Evolutionary conservation across 2,888 invertebrate species (phyloP).

Genomic region (Pachydiplax longipennis): DNA sequence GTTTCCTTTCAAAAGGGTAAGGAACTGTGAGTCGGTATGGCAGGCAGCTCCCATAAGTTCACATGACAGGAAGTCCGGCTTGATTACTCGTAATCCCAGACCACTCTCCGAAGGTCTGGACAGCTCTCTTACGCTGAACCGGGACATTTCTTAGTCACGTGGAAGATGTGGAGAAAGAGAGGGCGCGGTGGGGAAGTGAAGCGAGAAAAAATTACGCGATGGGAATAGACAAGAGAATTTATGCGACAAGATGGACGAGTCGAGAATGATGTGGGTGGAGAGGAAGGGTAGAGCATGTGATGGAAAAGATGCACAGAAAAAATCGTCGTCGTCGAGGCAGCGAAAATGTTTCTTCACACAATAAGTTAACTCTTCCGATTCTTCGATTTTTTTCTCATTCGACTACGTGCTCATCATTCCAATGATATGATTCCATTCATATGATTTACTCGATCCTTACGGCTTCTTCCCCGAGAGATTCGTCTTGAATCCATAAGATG

Average conservation of each 20-base stretch:
- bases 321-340: background rate
- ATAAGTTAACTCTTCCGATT: background rate
- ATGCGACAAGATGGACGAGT: background rate
- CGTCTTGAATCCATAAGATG: too few species aligned
- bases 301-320: too few species aligned
- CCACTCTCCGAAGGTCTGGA: too few species aligned
- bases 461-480: too few species aligned
- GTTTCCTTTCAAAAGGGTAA: background rate
- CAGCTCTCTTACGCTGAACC: background rate
- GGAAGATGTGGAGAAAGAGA: background rate
- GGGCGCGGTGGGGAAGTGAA: background rate
- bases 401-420: too few species aligned
- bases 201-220: background rate
- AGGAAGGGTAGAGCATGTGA: background rate
- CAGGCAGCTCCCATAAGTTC: background rate
- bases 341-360: background rate
- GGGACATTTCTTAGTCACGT: background rate
- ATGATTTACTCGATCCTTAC: too few species aligned
- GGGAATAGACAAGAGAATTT: background rate
- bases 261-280: background rate
- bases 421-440: too few species aligned
- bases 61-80: background rate
- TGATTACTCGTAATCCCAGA: background rate
- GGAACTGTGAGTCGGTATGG: background rate
- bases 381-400: too few species aligned